Percentiles rank a stretch among this genome's conserved stretches.
These are phyloP conservation scores for Malachius bipustulatus DNA, from an alignment of 2,888 invertebrate species.

Conservation along the genomic window DNA sequence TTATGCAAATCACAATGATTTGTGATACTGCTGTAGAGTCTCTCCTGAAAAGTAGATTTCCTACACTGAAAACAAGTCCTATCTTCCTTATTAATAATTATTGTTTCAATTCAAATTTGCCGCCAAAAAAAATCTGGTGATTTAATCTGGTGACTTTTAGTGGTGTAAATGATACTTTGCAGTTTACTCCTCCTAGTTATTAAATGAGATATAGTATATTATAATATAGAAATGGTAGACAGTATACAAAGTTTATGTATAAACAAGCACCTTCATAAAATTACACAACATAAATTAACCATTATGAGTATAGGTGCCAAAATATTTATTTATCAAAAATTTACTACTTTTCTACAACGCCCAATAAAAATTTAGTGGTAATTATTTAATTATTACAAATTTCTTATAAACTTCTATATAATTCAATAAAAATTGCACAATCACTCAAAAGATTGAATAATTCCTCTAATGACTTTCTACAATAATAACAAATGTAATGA, in stretches of 20 bases:
- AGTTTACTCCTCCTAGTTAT: no score
- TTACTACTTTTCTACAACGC: conserved; percentile 26
- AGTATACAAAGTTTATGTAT: conserved; percentile 28
- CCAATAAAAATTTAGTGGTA: conserved; percentile 20
- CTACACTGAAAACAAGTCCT: no score
- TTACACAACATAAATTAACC: neutral
- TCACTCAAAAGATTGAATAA: conserved; percentile 6
- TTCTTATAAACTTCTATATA: conserved; percentile 12
- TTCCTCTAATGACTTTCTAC: neutral
- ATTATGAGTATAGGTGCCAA: neutral
- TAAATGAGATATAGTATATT: no score
- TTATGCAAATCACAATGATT: no score
- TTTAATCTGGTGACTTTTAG: no score
- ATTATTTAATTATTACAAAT: conserved; percentile 13
- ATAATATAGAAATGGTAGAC: conserved; percentile 26
- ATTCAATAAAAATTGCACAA: conserved; percentile 22
- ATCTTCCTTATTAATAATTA: no score
- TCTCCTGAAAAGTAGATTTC: no score
- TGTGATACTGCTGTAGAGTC: no score
- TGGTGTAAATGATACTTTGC: no score
- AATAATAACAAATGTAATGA: neutral
- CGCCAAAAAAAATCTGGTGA: no score
- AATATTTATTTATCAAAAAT: conserved; percentile 12
- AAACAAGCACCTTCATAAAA: conserved; percentile 21
- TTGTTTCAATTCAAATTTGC: no score